These are phyloP conservation scores for Heliconius hortense DNA, from an alignment of 2,888 invertebrate genomes.

Conservation along the genomic window DNA sequence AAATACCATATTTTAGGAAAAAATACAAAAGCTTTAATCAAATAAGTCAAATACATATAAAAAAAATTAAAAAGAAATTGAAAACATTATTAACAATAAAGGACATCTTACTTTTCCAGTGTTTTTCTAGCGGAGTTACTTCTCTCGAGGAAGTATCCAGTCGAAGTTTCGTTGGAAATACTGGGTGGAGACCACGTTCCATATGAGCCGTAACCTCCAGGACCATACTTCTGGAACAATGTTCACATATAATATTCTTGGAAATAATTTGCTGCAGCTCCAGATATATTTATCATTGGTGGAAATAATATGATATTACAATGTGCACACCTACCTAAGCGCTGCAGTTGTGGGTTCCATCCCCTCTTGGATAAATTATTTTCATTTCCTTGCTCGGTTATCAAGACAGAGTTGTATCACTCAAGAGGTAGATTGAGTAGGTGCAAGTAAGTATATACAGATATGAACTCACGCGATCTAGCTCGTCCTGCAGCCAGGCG, in stretches of 20 bases:
- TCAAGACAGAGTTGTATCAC: too few species aligned
- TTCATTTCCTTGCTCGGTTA: too few species aligned
- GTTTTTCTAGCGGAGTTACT: slow-evolving; percentile 96
- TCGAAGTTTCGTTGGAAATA: slow-evolving; percentile 96
- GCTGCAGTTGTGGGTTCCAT: too few species aligned
- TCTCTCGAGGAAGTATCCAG: slow-evolving; percentile 96
- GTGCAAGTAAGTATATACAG: too few species aligned
- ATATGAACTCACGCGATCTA: slow-evolving; percentile 84
- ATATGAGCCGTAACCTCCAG: slow-evolving; percentile 87
- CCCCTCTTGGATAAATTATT: too few species aligned
- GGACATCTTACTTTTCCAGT: slow-evolving; percentile 76
- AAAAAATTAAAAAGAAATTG: not conserved
- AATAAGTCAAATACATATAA: too few species aligned
- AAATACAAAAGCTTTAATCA: too few species aligned
- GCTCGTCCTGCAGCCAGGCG: slow-evolving; percentile 97
- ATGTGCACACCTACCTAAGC: too few species aligned
- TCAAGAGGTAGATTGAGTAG: too few species aligned
- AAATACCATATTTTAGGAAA: not conserved
- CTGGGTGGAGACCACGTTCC: slow-evolving; percentile 97
- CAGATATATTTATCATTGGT: too few species aligned
- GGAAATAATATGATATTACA: too few species aligned
- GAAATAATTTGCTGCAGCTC: not conserved
- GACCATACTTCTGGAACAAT: slow-evolving; percentile 76
- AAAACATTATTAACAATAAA: not conserved
- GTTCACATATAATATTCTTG: not conserved